Conservation (phyloP, 1,140 invertebrate genomes). For the Ridgeia piscesae region DNA sequence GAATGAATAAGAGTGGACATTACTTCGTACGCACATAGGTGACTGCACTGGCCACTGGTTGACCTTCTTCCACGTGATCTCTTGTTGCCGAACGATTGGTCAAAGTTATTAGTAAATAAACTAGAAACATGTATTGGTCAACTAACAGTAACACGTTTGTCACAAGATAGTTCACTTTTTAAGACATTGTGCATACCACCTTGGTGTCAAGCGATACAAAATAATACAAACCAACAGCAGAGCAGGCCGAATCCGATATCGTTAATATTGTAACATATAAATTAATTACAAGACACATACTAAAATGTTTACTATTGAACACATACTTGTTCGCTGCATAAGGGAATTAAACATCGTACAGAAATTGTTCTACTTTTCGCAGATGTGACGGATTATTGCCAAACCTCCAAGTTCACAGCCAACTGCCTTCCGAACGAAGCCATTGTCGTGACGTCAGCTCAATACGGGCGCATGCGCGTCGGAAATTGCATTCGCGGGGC, state of each 20-base stretch:
- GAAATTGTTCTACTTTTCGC: not conserved
- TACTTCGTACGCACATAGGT: too few species aligned
- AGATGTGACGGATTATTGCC: slow-evolving; percentile 27
- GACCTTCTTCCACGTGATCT: too few species aligned
- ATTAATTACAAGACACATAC: not conserved
- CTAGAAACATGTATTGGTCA: too few species aligned
- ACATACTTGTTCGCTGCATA: too few species aligned
- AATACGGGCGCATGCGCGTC: slow-evolving; percentile 28
- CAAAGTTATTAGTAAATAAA: too few species aligned
- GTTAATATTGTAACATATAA: not conserved
- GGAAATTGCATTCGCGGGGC: slow-evolving; percentile 22
- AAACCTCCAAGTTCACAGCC: slow-evolving; percentile 25
- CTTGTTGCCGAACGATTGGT: too few species aligned
- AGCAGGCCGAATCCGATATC: not conserved
- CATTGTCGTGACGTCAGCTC: slow-evolving; percentile 23
- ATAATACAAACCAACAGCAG: not conserved
- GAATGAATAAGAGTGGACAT: too few species aligned
- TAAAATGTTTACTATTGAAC: not conserved
- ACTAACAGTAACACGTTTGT: too few species aligned
- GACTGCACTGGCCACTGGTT: too few species aligned
- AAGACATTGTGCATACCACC: too few species aligned
- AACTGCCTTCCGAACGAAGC: slow-evolving; percentile 17
- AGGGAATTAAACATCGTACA: not conserved
- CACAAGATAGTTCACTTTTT: too few species aligned
- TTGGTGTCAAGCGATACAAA: too few species aligned